Evolutionary conservation across 1,140 invertebrate genomes (phyloP).

Genomic region (Steinernema khuongi): DNA sequence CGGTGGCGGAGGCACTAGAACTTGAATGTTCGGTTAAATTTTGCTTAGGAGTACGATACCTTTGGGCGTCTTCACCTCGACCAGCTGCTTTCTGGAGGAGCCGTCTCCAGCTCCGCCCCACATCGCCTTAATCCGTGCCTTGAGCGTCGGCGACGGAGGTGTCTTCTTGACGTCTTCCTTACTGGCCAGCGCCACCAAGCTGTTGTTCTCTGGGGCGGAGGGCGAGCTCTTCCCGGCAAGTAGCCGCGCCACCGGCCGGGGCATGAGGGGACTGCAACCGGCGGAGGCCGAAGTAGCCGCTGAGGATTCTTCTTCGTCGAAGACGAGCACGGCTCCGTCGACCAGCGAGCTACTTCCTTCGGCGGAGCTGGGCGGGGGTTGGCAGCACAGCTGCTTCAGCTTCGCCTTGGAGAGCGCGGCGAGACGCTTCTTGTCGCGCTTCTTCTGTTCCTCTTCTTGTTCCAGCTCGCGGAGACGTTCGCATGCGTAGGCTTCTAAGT

Average conservation of each 20-base stretch:
- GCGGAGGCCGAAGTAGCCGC: background rate
- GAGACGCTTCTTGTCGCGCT: constrained; percentile 12
- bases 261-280: background rate
- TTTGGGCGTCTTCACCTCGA: constrained; percentile 7
- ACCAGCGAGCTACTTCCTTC: background rate
- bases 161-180: background rate
- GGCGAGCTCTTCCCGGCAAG: background rate
- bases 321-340: constrained; percentile 11
- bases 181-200: background rate
- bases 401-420: constrained; percentile 15
- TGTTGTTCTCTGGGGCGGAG: constrained; percentile 6
- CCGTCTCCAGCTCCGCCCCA: background rate
- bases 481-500: constrained; percentile 22
- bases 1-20: background rate
- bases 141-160: background rate
- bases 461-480: constrained; percentile 17
- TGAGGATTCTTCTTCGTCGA: constrained; percentile 14
- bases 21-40: background rate
- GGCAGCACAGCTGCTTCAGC: constrained; percentile 23
- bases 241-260: background rate
- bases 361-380: background rate
- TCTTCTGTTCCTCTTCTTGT: constrained; percentile 19
- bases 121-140: background rate
- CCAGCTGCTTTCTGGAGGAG: background rate
- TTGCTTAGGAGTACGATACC: too few relatives aligned